Evolutionary conservation across 2,888 invertebrate species (phyloP), one percentile per base, ranked within the genome.

Genomic region (Dioctria rufipes): DNA sequence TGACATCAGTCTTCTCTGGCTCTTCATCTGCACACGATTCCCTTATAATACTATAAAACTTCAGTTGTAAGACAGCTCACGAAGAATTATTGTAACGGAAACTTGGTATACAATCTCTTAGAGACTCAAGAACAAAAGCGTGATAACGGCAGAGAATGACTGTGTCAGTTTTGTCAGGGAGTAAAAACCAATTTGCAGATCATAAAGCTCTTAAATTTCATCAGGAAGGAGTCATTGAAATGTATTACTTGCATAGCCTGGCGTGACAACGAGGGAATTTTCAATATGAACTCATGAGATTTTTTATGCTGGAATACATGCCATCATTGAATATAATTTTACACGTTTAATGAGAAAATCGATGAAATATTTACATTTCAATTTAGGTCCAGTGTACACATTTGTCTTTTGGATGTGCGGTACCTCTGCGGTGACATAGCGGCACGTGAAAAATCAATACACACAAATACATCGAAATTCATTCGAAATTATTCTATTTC

Each of bases 31-130:
- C 73, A 73, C 73, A 73, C 73, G 73, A 73, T 73, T 69, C 42
- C 60, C 58, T 40, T 73, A 73, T 39, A 54, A 42, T 73, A 60
- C 11, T 61, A 39, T 25, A 73, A 73, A 73, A 73, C 43, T 73
- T 73, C 39, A 42, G 42, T 60, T 60, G 13, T 8, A 60, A 54
- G 73, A 73, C 42, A 11, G 49, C 58, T 58, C 54, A 58, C 40
- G 54, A 58, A 73, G 73, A 73, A 73, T 73, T 25, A 25, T 25
- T 73, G 73, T 73, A 73, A 73, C 73, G 73, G 73, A 73, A 73
- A 73, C 13, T 60, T 54, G 43, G 73, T 8, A 73, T 25, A 25
- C 40, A 73, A 73, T 37, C 69, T 73, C 9, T 58, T 58, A 51
- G 51, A 58, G 73, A 60, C 51, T 73, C 54, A 73, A 60, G 40